These are phyloP conservation scores for Tetrapedia diversipes DNA, from an alignment of 2,888 invertebrate species.

Conservation along the genomic window DNA sequence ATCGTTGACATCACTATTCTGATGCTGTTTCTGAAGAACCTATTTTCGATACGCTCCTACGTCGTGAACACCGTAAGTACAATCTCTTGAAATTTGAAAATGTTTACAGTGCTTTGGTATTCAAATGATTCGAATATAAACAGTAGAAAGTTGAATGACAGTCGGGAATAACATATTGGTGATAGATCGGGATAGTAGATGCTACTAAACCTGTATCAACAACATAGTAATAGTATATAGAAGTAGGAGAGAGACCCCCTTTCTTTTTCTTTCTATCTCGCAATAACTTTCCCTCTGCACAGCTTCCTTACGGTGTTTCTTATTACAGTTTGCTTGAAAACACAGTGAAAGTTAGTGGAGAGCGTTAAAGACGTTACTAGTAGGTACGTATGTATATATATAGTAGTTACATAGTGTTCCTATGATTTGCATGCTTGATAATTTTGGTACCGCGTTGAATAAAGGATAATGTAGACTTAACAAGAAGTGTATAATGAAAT, in stretches of 20 bases:
- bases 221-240: neutral
- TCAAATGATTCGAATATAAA: neutral
- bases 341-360: slow-evolving; percentile 33
- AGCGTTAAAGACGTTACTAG: slow-evolving; percentile 12
- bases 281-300: slow-evolving; percentile 24
- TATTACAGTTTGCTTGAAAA: slow-evolving; percentile 56
- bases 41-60: slow-evolving; percentile 56
- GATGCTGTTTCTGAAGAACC: slow-evolving; percentile 56
- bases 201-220: neutral
- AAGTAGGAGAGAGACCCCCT: neutral
- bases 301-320: slow-evolving; percentile 37
- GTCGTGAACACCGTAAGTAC: slow-evolving; percentile 58
- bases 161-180: neutral
- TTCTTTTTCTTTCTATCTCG: neutral
- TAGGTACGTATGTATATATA: slow-evolving; percentile 54
- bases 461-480: neutral
- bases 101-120: slow-evolving; percentile 4
- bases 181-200: neutral
- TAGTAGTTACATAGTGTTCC: neutral
- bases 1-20: slow-evolving; percentile 36
- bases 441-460: neutral
- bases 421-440: slow-evolving; percentile 20
- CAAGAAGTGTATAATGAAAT: neutral
- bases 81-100: neutral
- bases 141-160: neutral